These are phyloP conservation scores for Pteronura brasiliensis DNA, from an alignment of 2,113 vertebrate genomes.

Conservation along the genomic window DNA sequence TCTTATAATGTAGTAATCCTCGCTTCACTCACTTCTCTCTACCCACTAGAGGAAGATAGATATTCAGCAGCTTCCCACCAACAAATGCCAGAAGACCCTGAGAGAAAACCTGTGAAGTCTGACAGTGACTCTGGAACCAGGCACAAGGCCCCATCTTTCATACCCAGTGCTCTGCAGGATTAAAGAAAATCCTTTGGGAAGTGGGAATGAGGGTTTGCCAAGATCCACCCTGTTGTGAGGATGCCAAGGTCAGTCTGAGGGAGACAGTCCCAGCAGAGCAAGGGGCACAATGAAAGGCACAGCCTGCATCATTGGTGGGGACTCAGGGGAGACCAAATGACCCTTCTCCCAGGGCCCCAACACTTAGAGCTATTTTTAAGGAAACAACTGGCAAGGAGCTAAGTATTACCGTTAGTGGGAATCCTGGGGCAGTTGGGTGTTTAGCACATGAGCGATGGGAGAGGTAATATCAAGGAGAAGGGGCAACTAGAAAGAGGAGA, in stretches of 20 bases:
- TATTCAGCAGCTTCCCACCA: neutral
- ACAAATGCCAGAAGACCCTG: neutral
- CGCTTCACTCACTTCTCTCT: neutral
- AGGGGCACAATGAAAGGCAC: neutral
- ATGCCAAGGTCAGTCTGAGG: neutral
- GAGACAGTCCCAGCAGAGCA: neutral
- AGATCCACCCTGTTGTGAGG: neutral
- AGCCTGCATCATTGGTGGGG: neutral
- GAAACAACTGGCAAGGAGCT: neutral
- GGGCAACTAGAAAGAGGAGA: neutral
- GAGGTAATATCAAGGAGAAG: neutral
- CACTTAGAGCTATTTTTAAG: neutral
- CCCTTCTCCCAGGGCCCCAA: neutral
- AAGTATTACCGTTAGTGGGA: neutral
- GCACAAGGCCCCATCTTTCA: neutral
- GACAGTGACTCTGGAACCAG: neutral
- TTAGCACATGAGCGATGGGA: neutral
- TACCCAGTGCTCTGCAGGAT: neutral
- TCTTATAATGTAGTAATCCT: neutral
- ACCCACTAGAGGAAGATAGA: neutral
- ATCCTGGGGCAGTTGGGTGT: neutral
- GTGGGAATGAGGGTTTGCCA: too few species aligned
- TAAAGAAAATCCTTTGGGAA: neutral
- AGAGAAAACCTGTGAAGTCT: neutral
- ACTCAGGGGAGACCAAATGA: neutral